Evolutionary conservation across 1,140 invertebrate genomes (phyloP), one percentile per base, ranked within the genome.

Genomic region (Steinernema khuongi): DNA sequence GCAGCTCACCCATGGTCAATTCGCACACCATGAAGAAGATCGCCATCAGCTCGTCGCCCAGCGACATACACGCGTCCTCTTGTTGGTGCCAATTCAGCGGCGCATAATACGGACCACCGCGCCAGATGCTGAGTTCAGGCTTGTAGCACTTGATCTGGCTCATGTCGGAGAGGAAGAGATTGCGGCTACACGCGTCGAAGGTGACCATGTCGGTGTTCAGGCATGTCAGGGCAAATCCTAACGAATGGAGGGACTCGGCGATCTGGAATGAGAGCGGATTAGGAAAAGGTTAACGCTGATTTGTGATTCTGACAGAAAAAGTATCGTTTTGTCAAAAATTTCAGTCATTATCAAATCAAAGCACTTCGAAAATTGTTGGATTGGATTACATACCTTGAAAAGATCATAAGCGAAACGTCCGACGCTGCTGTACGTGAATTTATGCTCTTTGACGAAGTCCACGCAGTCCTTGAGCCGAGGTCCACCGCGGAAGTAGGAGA

Each of bases 111-210:
- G 31, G 29, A 14, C 74, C 70, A 31, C 70, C 66, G n/a, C 31
- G 32, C 33, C 29, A 26, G n/a, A 36, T 29, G 11, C 50, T 60
- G 4, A 22, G 2, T 11, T 60, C 50, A 22, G 50, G 7, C 1
- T 72, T 50, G n/a, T 28, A 30, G 66, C 28, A 7, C 44, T 72
- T 72, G 1, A 75, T n/a, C 44, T 60, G 30, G 0, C 70, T 72
- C 22, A 75, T 72, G 31, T 75, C 74, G 1, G 70, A 60, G 70
- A 75, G 71, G 70, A 75, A 75, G 19, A 75, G 74, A 31, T 75
- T 70, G 22, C 74, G 74, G 44, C 67, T 72, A 19, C 32, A 67
- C 1, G 74, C 74, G 32, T 72, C 70, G 31, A 67, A 60, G 26
- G 67, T 70, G 66, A 75, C 68, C 31, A 36, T 31, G 29, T 75